phyloP scores from a whole-genome alignment of 2,113 vertebrate genomes.

The Sinocyclocheilus anophthalmus region DNA sequence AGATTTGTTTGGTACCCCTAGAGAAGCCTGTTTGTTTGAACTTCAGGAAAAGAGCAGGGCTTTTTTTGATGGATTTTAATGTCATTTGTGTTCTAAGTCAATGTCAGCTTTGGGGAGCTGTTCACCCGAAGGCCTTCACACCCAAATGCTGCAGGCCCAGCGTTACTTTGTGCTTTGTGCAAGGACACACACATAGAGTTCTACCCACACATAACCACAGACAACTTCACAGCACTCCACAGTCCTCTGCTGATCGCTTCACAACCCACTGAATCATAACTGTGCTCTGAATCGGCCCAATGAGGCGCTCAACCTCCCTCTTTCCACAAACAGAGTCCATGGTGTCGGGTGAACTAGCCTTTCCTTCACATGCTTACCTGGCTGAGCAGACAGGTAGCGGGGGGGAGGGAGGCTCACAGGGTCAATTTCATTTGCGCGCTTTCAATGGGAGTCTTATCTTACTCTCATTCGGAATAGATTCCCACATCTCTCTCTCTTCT shows the following conservation, averaged over 20 bases:
- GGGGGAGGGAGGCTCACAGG: slow-evolving; percentile 44
- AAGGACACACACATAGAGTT: neutral
- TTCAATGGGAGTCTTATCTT: slow-evolving; percentile 38
- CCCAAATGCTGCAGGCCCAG: slow-evolving; percentile 3
- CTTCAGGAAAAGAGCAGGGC: slow-evolving; percentile 43
- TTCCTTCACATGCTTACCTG: slow-evolving; percentile 7
- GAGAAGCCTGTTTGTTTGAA: slow-evolving; percentile 43
- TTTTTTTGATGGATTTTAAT: slow-evolving; percentile 55
- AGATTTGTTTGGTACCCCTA: slow-evolving; percentile 26
- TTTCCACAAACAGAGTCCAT: slow-evolving; percentile 39
- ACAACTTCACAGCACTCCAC: neutral
- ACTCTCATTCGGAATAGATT: slow-evolving; percentile 17
- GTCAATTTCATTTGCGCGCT: slow-evolving; percentile 48
- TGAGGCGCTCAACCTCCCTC: slow-evolving; percentile 1
- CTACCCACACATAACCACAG: neutral
- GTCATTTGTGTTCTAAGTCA: slow-evolving; percentile 46
- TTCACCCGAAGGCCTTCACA: slow-evolving; percentile 42
- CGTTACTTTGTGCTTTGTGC: neutral
- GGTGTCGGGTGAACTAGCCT: slow-evolving; percentile 18
- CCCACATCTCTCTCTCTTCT: neutral
- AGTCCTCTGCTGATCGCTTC: neutral
- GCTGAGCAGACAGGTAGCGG: slow-evolving; percentile 8
- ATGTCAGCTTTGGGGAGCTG: slow-evolving; percentile 29
- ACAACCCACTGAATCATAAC: slow-evolving; percentile 39
- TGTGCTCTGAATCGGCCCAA: slow-evolving; percentile 20